These are phyloP conservation scores for Monoplex corrugatus DNA, from an alignment of 2,888 invertebrate species.

Conservation along the genomic window DNA sequence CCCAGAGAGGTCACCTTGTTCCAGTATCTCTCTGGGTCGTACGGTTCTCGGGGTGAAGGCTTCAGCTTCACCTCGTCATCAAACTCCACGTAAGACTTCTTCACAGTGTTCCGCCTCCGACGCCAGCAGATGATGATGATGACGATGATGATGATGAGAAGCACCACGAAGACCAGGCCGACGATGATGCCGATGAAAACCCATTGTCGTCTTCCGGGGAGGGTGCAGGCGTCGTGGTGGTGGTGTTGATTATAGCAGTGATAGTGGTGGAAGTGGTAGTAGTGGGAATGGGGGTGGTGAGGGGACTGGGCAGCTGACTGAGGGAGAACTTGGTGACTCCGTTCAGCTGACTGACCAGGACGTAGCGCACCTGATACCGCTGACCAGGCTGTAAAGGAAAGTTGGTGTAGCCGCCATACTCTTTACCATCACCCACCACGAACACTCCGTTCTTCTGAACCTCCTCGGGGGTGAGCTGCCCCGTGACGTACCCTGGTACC, in stretches of 20 bases:
- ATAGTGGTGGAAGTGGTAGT: background rate
- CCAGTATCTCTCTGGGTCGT: conserved; percentile 71
- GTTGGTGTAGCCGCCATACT: conserved; percentile 90
- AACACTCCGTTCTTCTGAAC: conserved; percentile 85
- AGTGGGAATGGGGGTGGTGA: conserved; percentile 48
- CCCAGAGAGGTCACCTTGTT: conserved; percentile 66
- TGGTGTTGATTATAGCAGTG: background rate
- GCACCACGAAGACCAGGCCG: conserved; percentile 56
- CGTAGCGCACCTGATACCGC: conserved; percentile 87
- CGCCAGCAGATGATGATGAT: conserved; percentile 66
- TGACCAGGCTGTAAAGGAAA: conserved; percentile 86
- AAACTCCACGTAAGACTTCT: background rate
- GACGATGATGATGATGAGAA: conserved; percentile 68
- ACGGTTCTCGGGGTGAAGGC: background rate
- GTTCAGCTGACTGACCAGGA: conserved; percentile 87
- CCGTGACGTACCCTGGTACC: conserved; percentile 84
- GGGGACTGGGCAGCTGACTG: conserved; percentile 79
- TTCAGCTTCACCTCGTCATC: background rate
- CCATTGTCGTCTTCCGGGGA: background rate
- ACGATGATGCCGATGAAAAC: conserved; percentile 48
- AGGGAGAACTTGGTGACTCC: conserved; percentile 87
- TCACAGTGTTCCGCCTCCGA: conserved; percentile 35
- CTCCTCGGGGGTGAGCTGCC: conserved; percentile 87
- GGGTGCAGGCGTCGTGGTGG: background rate
- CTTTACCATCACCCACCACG: conserved; percentile 88